A percentile compares a stretch with the other conserved stretches of the same genome.
These are phyloP conservation scores for Cepaea hortensis DNA, from an alignment of 2,888 invertebrate species.

Conservation along the genomic window DNA sequence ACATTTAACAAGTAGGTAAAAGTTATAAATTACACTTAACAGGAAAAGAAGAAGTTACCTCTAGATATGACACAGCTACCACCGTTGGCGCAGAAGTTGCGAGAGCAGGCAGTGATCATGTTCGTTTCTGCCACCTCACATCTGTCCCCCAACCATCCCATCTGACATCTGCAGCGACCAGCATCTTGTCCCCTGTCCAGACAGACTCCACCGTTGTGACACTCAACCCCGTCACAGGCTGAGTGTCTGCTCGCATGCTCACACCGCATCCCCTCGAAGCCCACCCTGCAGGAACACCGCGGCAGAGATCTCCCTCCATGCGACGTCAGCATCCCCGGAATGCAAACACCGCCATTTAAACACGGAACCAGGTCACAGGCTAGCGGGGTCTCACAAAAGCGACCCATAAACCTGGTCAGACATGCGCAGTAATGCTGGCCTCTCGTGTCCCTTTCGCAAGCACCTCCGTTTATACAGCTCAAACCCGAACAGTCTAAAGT, in stretches of 20 bases:
- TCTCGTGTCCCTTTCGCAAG: background rate
- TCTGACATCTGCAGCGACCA: conserved; percentile 2
- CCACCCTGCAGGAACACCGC: conserved; percentile 4
- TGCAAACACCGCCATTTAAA: conserved; percentile 27
- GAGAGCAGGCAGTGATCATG: background rate
- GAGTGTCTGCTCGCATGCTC: background rate
- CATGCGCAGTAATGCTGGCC: conserved; percentile 8
- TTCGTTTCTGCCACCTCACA: conserved; percentile 2
- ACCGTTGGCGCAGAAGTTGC: conserved; percentile 14
- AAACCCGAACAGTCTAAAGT: background rate
- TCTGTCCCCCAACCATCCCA: conserved; percentile 25
- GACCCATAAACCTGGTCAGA: conserved; percentile 6
- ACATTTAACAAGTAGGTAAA: background rate
- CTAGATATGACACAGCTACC: conserved; percentile 19
- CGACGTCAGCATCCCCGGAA: background rate
- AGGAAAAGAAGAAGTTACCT: background rate
- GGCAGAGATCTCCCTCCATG: background rate
- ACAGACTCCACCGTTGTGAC: conserved; percentile 25
- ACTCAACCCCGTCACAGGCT: background rate
- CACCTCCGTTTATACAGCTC: conserved; percentile 20
- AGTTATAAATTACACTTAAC: background rate
- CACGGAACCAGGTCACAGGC: conserved; percentile 34
- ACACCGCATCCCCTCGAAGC: conserved; percentile 40
- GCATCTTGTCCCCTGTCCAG: background rate
- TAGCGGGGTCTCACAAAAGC: conserved; percentile 20